These are phyloP conservation scores for mouse (Mus musculus) DNA, from an alignment of 2,113 vertebrate genomes.

Conservation along the genomic window GRCm39 chr1:186045001-186045500, in stretches of 20 bases:
- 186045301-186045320: neutral
- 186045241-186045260: neutral
- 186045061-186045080: conserved; percentile 54
- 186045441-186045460: neutral
- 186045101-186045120: neutral
- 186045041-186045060: conserved; percentile 8
- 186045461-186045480: no score
- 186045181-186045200: conserved; percentile 46
- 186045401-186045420: neutral
- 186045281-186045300: neutral
- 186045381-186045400: neutral
- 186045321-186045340: neutral
- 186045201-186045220: neutral
- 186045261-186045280: neutral
- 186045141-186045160: conserved; percentile 73
- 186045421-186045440: neutral
- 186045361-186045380: neutral
- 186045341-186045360: neutral
- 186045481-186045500: no score
- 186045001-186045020: conserved; percentile 2
- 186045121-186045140: conserved; percentile 53
- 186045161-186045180: conserved; percentile 60
- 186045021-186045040: neutral
- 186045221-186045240: no score
- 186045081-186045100: conserved; percentile 51